Conservation (phyloP, 2,797 vertebrate species). For the Semaprochilodus insignis region DNA sequence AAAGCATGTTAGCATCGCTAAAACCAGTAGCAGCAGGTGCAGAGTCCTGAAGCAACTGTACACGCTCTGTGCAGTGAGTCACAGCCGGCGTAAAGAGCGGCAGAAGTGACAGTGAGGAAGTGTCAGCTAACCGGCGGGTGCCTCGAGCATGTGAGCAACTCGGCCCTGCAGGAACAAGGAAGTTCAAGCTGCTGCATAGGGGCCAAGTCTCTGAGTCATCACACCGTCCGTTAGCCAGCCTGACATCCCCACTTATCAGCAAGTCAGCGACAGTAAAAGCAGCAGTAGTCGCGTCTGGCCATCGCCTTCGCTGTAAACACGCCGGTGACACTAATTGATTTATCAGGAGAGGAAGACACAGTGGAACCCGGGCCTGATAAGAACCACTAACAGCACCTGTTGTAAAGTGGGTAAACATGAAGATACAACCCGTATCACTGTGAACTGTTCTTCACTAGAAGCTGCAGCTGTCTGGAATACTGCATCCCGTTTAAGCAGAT, state of each 20-base stretch:
- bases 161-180: background rate
- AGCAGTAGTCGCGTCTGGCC: background rate
- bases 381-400: background rate
- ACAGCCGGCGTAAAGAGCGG: no score
- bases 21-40: no score
- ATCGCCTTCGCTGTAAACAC: background rate
- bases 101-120: no score
- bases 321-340: background rate
- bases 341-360: constrained; percentile 1
- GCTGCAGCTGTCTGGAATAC: background rate
- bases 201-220: background rate
- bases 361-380: background rate
- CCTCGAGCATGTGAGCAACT: background rate
- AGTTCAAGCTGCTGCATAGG: background rate
- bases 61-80: no score
- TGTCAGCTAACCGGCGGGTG: no score
- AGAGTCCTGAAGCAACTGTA: no score
- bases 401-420: background rate
- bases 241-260: background rate
- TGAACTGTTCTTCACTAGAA: background rate
- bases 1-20: no score
- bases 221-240: background rate
- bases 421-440: background rate
- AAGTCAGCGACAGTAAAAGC: background rate
- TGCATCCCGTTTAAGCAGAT: background rate